These are phyloP conservation scores for Pollenia labialis DNA, from an alignment of 2,888 invertebrate species.

Conservation along the genomic window DNA sequence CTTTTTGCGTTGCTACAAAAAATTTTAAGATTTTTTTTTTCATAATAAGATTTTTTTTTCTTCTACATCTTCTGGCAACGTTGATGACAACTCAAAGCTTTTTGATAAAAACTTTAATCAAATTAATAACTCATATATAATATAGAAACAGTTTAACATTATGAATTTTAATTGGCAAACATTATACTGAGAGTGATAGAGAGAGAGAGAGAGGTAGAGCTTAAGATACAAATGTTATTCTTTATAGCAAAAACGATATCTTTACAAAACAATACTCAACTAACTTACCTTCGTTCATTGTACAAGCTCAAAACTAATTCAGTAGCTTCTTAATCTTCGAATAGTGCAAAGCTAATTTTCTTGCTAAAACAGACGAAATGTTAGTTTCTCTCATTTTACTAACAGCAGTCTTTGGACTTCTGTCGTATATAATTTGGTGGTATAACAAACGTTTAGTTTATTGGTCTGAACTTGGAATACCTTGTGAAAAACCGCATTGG, in stretches of 20 bases:
- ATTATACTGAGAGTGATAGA: too few relatives aligned
- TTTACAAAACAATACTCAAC: not conserved
- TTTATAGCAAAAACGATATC: too few relatives aligned
- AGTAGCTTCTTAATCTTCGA: not conserved
- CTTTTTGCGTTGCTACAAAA: too few relatives aligned
- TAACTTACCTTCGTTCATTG: not conserved
- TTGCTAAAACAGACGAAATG: not conserved
- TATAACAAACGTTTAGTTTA: constrained; percentile 54
- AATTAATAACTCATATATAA: too few relatives aligned
- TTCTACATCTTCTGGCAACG: too few relatives aligned
- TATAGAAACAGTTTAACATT: too few relatives aligned
- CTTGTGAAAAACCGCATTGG: constrained; percentile 53
- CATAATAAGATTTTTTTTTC: too few relatives aligned
- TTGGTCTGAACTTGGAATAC: constrained; percentile 62
- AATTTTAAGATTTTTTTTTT: too few relatives aligned
- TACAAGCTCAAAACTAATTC: not conserved
- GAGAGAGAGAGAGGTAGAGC: not conserved
- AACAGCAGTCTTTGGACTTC: constrained; percentile 8
- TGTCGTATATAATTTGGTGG: constrained; percentile 18
- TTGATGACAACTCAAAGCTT: too few relatives aligned
- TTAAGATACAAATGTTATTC: too few relatives aligned
- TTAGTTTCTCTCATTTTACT: not conserved
- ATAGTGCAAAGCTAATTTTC: not conserved
- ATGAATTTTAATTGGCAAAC: too few relatives aligned
- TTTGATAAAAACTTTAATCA: too few relatives aligned